Evolutionary conservation across 2,888 invertebrate genomes (phyloP).

Genomic region (Tenthredo amoena): DNA sequence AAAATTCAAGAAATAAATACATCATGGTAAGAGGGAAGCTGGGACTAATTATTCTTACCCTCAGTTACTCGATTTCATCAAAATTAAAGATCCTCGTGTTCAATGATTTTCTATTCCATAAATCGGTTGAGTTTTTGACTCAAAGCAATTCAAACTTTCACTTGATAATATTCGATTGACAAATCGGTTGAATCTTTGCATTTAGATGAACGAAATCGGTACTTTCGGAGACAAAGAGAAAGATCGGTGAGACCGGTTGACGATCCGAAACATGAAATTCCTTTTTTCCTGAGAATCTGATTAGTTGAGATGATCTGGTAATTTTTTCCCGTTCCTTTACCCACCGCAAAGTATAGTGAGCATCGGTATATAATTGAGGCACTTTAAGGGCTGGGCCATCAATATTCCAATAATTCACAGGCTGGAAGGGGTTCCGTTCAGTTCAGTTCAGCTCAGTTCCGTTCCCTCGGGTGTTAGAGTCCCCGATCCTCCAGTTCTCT

Average conservation of each 20-base stretch:
- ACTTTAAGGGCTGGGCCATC: constrained; percentile 39
- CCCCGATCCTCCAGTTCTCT: constrained; percentile 72
- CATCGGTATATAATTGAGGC: constrained; percentile 21
- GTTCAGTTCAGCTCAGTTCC: constrained; percentile 65
- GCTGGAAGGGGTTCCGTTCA: constrained; percentile 42
- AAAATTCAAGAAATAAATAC: neutral
- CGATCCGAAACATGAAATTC: neutral
- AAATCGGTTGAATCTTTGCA: neutral
- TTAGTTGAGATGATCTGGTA: neutral
- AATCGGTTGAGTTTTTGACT: neutral
- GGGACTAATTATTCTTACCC: neutral
- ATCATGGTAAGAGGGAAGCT: neutral
- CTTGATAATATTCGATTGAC: neutral
- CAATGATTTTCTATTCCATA: no score
- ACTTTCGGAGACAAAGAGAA: neutral
- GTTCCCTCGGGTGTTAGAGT: constrained; percentile 72
- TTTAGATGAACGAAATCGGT: neutral
- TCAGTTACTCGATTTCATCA: neutral
- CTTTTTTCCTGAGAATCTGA: neutral
- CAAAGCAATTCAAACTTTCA: no score
- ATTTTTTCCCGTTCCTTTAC: neutral
- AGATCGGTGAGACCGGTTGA: neutral
- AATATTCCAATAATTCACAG: constrained; percentile 45
- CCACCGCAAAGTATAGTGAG: neutral
- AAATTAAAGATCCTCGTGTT: neutral